These are phyloP conservation scores for Orbicella faveolata DNA, from an alignment of 64 coral and sea anemone genomes.

Conservation along the genomic window DNA sequence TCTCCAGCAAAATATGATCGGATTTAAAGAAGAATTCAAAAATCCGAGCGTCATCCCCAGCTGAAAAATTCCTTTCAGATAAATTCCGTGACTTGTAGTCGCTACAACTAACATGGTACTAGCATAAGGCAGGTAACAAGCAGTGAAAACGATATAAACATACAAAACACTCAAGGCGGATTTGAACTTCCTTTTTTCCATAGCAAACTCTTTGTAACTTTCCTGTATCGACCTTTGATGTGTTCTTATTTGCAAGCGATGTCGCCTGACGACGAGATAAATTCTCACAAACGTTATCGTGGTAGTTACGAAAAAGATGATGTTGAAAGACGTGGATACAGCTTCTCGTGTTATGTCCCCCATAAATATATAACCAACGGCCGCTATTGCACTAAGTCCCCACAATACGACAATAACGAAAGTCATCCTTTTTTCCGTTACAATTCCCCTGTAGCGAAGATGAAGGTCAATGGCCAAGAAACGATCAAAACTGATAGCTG, in stretches of 20 bases:
- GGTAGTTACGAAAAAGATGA: slow-evolving; percentile 6
- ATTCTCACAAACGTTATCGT: slow-evolving; percentile 17
- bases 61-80: neutral
- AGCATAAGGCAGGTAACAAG: neutral
- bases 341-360: neutral
- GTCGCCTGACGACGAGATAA: neutral
- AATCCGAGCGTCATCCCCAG: neutral
- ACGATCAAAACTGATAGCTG: slow-evolving; percentile 23
- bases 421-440: slow-evolving; percentile 5
- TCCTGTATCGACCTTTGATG: neutral
- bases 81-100: neutral
- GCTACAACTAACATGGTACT: neutral
- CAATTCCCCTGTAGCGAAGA: slow-evolving; percentile 25
- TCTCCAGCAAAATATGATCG: slow-evolving; percentile 39
- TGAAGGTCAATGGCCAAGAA: slow-evolving; percentile 25
- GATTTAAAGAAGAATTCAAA: slow-evolving; percentile 23
- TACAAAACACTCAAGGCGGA: slow-evolving; percentile 6
- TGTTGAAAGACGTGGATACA: neutral
- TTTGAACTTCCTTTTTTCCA: neutral
- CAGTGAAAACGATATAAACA: neutral
- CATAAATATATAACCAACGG: neutral
- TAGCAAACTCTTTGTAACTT: neutral
- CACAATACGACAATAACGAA: neutral
- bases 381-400: neutral
- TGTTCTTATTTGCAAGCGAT: slow-evolving; percentile 1